phyloP scores from a whole-genome alignment of 2,113 vertebrate species.

The Crotalus horridus region DNA sequence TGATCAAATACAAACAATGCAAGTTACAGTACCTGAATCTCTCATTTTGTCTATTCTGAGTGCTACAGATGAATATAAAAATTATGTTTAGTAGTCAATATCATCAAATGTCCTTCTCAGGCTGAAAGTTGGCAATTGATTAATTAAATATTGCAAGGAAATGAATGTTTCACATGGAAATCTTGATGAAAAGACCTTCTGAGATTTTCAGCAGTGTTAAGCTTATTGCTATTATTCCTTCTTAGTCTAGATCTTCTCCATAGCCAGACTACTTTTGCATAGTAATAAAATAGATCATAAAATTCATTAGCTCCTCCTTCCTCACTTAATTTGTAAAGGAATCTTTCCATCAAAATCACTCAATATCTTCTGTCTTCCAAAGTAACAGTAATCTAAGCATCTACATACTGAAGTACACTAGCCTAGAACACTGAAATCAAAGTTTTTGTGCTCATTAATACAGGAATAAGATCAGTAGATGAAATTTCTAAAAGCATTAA shows the following conservation, averaged over 20 bases:
- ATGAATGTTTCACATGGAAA: not conserved
- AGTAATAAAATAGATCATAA: not conserved
- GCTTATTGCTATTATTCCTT: not conserved
- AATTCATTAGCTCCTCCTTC: not conserved
- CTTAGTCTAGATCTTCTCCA: not conserved
- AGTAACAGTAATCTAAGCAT: not conserved
- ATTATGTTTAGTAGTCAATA: too few relatives aligned
- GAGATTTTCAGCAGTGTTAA: not conserved
- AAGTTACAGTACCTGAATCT: not conserved
- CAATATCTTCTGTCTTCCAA: not conserved
- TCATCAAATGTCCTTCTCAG: not conserved
- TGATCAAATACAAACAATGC: not conserved
- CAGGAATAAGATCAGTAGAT: not conserved
- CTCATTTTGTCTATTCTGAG: not conserved
- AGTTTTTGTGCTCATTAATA: not conserved
- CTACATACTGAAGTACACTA: not conserved
- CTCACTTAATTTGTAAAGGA: not conserved
- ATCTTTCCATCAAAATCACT: not conserved
- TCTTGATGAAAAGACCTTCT: not conserved
- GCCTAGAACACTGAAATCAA: not conserved
- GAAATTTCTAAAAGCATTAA: not conserved
- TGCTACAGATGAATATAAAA: not conserved
- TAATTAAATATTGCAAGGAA: not conserved
- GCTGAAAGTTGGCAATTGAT: not conserved
- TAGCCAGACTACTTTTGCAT: not conserved